Percentiles rank a stretch among this genome's conserved stretches.
These are phyloP conservation scores for Pristionchus maxplancki DNA, from an alignment of 2,888 invertebrate species.

Conservation along the genomic window DNA sequence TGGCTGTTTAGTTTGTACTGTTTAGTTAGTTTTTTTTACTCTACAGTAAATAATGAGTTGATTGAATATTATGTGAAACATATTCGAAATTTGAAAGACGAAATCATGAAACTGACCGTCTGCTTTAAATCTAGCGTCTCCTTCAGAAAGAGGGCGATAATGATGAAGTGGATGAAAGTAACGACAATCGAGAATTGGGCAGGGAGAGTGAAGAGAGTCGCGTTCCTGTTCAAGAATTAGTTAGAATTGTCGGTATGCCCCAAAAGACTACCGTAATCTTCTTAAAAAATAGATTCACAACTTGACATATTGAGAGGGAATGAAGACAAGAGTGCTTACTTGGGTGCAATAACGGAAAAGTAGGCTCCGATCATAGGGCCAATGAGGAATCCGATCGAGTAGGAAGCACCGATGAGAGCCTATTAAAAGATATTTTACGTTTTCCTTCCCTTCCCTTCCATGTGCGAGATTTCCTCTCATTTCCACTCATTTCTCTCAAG, in stretches of 20 bases:
- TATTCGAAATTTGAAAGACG: not conserved
- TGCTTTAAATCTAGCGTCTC: conserved; percentile 83
- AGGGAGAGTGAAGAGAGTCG: conserved; percentile 84
- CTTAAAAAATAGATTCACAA: not conserved
- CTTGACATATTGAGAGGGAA: not conserved
- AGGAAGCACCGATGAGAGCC: conserved; percentile 97
- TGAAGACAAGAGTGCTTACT: not conserved
- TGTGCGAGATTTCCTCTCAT: no score
- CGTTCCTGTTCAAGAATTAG: not conserved
- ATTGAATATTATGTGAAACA: no score
- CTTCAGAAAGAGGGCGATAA: conserved; percentile 85
- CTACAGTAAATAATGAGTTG: no score
- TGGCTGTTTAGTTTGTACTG: no score
- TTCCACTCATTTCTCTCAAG: no score
- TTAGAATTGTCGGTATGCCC: not conserved
- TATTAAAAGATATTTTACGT: conserved; percentile 76
- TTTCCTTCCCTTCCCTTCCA: no score
- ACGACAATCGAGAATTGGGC: conserved; percentile 84
- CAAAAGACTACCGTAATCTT: no score
- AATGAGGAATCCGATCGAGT: conserved; percentile 96
- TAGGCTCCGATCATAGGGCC: conserved; percentile 95
- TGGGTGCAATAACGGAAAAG: conserved; percentile 82
- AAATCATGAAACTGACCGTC: conserved; percentile 47
- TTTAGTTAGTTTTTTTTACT: no score
- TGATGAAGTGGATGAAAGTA: conserved; percentile 86